A percentile compares a stretch with the other conserved stretches of the same genome.
Evolutionary conservation across 2,888 invertebrate species (phyloP).

Genomic region (Ichneumoninae sp.): DNA sequence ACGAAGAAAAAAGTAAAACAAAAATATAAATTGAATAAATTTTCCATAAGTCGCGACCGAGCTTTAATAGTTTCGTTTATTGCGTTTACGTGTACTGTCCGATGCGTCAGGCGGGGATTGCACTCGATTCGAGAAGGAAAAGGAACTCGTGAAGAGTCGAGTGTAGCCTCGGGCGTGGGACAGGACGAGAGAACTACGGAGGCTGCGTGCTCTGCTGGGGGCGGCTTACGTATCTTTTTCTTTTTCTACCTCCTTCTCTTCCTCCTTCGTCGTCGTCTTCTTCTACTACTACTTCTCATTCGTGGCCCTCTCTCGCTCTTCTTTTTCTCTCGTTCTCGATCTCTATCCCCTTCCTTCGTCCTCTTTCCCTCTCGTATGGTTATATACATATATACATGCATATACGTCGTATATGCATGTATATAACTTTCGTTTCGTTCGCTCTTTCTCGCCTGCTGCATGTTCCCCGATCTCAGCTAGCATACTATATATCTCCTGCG

Average conservation of each 20-base stretch:
- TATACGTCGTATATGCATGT: slow-evolving; percentile 18
- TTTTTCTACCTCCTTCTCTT: slow-evolving; percentile 35
- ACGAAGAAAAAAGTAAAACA: background rate
- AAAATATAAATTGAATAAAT: background rate
- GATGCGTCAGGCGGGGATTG: background rate
- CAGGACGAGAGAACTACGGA: slow-evolving; percentile 76
- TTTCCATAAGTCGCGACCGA: background rate
- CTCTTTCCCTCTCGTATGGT: slow-evolving; percentile 41
- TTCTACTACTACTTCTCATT: slow-evolving; percentile 43
- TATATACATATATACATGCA: slow-evolving; percentile 25
- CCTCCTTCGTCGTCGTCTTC: slow-evolving; percentile 29
- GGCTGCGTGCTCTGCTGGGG: slow-evolving; percentile 84
- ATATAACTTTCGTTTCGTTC: slow-evolving; percentile 39
- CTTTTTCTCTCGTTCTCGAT: slow-evolving; percentile 39
- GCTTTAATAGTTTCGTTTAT: background rate
- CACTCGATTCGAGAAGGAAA: slow-evolving; percentile 17
- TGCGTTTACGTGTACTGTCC: background rate
- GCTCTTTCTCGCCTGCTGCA: slow-evolving; percentile 54
- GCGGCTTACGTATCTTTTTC: slow-evolving; percentile 80
- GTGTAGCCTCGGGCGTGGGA: slow-evolving; percentile 76
- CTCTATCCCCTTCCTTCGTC: slow-evolving; percentile 49
- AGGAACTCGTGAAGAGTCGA: slow-evolving; percentile 79
- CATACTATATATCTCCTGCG: slow-evolving; percentile 42
- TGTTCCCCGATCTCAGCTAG: slow-evolving; percentile 46
- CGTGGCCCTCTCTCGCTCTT: slow-evolving; percentile 44